phyloP scores from a whole-genome alignment of 2,888 invertebrate genomes.

The Liposcelis brunnea region DNA sequence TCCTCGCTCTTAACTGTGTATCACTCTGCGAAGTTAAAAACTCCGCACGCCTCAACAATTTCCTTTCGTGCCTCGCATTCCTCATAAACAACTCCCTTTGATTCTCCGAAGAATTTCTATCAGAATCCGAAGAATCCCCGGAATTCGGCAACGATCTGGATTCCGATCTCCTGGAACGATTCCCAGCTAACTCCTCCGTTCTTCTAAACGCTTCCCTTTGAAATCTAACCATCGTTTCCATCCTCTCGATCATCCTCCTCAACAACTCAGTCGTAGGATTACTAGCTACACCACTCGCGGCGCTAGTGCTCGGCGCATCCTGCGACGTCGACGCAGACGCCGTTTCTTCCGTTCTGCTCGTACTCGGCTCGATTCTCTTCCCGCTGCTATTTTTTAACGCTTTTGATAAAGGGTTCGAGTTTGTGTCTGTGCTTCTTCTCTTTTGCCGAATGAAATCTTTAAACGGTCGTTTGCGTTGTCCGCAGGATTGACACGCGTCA shows the following conservation, averaged over 20 bases:
- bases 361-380: not conserved
- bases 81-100: slow-evolving; percentile 30
- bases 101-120: slow-evolving; percentile 32
- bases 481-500: too few relatives aligned
- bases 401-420: too few relatives aligned
- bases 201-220: slow-evolving; percentile 17
- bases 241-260: slow-evolving; percentile 20
- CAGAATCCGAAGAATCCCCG: slow-evolving; percentile 32
- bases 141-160: slow-evolving; percentile 21
- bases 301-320: not conserved
- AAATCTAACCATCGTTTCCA: slow-evolving; percentile 20
- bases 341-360: not conserved
- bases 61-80: slow-evolving; percentile 25
- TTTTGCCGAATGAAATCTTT: too few relatives aligned
- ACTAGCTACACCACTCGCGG: slow-evolving; percentile 6
- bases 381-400: not conserved
- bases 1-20: slow-evolving; percentile 5
- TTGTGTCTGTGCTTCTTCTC: too few relatives aligned
- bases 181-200: too few relatives aligned
- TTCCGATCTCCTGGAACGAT: slow-evolving; percentile 11
- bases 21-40: not conserved
- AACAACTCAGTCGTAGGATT: slow-evolving; percentile 15
- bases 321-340: not conserved
- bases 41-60: too few relatives aligned
- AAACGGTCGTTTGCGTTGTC: too few relatives aligned